Conservation (phyloP, 2,113 vertebrate species). For the Canis aureus region DNA sequence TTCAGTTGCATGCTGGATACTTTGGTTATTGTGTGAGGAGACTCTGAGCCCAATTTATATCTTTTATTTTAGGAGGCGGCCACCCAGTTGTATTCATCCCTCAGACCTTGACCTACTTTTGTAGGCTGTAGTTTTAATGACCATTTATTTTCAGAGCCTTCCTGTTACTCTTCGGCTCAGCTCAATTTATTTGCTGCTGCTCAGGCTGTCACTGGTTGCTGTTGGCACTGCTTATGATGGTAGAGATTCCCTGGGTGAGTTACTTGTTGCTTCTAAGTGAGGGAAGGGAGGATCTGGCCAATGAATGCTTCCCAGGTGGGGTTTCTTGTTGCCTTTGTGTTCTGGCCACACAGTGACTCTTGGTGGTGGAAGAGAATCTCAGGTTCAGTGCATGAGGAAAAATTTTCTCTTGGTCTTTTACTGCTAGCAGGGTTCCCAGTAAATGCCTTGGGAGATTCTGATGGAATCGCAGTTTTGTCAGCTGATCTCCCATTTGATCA, state of each 20-base stretch:
- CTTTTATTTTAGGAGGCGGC: background rate
- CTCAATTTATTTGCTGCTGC: background rate
- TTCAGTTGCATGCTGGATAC: background rate
- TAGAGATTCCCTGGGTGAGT: background rate
- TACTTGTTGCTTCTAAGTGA: background rate
- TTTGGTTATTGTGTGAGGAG: background rate
- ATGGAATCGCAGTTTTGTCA: background rate
- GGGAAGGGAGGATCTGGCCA: background rate
- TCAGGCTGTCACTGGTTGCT: background rate
- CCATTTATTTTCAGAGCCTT: background rate
- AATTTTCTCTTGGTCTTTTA: background rate
- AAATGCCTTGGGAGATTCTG: fast-evolving
- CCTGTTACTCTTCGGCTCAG: background rate
- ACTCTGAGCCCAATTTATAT: background rate
- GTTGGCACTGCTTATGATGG: background rate
- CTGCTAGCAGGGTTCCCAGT: background rate
- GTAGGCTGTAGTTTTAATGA: background rate
- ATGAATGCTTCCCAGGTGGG: too few species aligned
- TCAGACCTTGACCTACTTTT: background rate
- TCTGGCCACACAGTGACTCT: background rate
- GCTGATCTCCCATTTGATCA: background rate
- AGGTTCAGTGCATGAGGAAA: background rate
- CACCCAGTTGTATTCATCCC: background rate
- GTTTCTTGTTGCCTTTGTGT: background rate
- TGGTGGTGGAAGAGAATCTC: background rate